Percentiles rank a stretch among this genome's conserved stretches.
These are phyloP conservation scores for Engraulis encrasicolus DNA, from an alignment of 2,113 vertebrate genomes.

Conservation along the genomic window DNA sequence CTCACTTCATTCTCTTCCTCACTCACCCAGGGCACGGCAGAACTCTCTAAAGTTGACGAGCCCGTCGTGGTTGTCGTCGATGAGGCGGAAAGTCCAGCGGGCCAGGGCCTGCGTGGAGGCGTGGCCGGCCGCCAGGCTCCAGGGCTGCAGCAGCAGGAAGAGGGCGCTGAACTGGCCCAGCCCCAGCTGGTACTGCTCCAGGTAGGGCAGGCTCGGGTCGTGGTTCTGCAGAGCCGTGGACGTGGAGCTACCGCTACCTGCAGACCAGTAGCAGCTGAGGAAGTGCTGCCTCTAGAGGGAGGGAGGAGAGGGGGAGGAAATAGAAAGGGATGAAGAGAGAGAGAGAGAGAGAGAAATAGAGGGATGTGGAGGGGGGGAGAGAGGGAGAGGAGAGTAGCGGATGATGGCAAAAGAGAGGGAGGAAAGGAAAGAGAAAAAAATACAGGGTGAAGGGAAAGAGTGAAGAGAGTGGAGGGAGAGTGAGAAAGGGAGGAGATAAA, in stretches of 20 bases:
- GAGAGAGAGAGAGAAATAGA: no score
- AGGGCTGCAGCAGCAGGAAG: constrained; percentile 89
- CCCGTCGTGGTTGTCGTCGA: constrained; percentile 86
- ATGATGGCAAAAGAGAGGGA: no score
- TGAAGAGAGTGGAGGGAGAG: no score
- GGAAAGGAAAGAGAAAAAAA: no score
- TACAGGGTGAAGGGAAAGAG: no score
- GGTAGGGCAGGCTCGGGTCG: constrained; percentile 91
- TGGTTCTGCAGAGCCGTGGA: constrained; percentile 87
- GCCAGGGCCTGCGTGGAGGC: constrained; percentile 82
- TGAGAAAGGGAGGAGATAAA: no score
- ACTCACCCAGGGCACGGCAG: constrained; percentile 83
- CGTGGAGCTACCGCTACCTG: no score
- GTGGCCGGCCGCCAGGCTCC: constrained; percentile 86
- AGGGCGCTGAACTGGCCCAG: constrained; percentile 89
- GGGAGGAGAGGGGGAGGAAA: not conserved
- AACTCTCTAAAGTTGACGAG: constrained; percentile 97
- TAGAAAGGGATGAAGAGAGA: no score
- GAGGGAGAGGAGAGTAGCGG: no score
- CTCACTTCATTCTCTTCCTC: no score
- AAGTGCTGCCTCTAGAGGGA: constrained; percentile 91
- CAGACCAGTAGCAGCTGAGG: constrained; percentile 91
- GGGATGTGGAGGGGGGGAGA: no score
- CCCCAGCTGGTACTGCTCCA: constrained; percentile 94
- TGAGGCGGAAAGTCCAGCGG: constrained; percentile 86